Evolutionary conservation across 2,888 invertebrate species (phyloP), one percentile per base, ranked within the genome.

Genomic region (Agrotis ipsilon): DNA sequence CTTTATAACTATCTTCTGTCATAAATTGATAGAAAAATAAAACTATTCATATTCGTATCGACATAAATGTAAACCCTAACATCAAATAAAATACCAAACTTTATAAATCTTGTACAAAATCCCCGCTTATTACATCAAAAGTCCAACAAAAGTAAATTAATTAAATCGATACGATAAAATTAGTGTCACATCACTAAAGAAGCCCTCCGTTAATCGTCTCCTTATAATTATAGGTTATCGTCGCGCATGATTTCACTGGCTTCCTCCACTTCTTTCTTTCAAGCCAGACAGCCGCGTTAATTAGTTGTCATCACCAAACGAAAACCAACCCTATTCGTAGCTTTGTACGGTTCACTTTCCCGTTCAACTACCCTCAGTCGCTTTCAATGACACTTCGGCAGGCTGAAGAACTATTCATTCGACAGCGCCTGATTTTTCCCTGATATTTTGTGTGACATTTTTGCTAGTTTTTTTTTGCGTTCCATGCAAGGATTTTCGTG

Each of bases 191-290:
- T 64, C 88, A 82, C 90, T 90, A 86, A 68, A 73, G 88, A 88
- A 84, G 87, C 86, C 89, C 80, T 84, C 82, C 86, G 75, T 78
- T 91, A 92, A 92, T 90, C 90, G 90, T 86, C 89, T 84, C 83
- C 88, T 89, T 87, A 91, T 91, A 91, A 92, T 92, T 92, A 92
- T 90, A 91, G 90, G 89, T 87, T 92, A 92, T 92, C 89, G 91
- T 90, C 90, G 84, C 89, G 87, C 90, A 85, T 88, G 91, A 92
- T 92, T 92, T 92, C 89, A 91, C 90, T 83, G 92, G 90, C 92
- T 92, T 92, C 92, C 87, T 86, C 86, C 89, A 85, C 87, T 87
- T 78, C 81, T 87, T 90, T 91, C 90, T 91, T 91, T 88, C 84
- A 82, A 80, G 81, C 80, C 77, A 80, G 78, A 78, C 84, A 83